Conservation (phyloP, 2,113 vertebrate genomes). For the Rostratula benghalensis region DNA sequence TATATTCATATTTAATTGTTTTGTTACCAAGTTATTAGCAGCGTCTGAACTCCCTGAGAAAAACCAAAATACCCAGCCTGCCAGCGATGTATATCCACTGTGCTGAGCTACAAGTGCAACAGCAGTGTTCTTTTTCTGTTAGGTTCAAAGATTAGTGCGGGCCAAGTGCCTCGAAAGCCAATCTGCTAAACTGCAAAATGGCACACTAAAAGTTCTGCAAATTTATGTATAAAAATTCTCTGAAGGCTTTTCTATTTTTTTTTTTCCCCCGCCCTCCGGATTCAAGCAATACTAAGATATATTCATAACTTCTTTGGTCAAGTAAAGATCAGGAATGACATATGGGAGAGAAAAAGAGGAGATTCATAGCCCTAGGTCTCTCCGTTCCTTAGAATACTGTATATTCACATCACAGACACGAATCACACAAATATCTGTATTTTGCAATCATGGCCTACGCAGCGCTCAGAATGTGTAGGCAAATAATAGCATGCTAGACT, state of each 20-base stretch:
- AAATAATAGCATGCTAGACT: background rate
- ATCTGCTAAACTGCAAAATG: constrained; percentile 8
- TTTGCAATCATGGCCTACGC: background rate
- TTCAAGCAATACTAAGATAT: background rate
- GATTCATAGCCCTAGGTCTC: background rate
- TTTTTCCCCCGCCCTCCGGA: background rate
- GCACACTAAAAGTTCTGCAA: background rate
- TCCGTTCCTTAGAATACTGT: background rate
- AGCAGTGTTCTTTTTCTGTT: constrained; percentile 2
- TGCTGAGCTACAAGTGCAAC: background rate
- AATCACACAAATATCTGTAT: background rate
- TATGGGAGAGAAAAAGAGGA: background rate
- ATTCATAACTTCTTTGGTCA: background rate
- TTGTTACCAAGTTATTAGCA: background rate
- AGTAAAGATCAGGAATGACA: background rate
- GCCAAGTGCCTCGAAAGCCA: background rate
- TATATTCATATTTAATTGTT: background rate
- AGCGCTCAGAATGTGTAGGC: background rate
- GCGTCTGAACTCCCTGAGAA: background rate
- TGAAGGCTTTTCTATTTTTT: background rate
- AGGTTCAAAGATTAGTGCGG: constrained; percentile 23
- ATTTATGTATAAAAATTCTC: background rate
- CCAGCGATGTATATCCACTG: background rate
- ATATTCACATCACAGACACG: background rate
- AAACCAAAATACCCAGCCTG: background rate